Evolutionary conservation across 2,888 invertebrate genomes (phyloP).

Genomic region (Vandiemenella viatica): DNA sequence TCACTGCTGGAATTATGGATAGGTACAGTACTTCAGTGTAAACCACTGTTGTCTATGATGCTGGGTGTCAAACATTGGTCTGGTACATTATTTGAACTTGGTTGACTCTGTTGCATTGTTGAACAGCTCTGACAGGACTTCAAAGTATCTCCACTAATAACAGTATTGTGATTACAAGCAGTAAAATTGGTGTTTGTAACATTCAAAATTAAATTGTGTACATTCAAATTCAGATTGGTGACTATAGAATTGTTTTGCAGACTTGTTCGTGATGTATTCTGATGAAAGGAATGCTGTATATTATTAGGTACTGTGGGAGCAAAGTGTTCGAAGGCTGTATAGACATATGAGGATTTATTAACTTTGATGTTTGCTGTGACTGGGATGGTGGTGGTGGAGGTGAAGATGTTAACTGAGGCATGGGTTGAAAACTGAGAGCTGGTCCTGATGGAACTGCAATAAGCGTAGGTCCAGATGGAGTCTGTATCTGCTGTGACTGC

Average conservation of each 20-base stretch:
- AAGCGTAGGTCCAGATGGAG: constrained; percentile 31
- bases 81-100: neutral
- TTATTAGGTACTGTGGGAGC: neutral
- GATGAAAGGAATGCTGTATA: neutral
- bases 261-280: neutral
- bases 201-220: neutral
- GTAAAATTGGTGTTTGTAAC: neutral
- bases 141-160: neutral
- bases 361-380: neutral
- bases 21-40: neutral
- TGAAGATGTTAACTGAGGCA: constrained; percentile 12
- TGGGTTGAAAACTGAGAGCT: constrained; percentile 17
- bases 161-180: neutral
- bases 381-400: constrained; percentile 4
- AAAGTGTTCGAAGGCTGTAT: neutral
- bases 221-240: neutral
- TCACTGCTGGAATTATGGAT: neutral
- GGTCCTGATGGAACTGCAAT: constrained; percentile 27
- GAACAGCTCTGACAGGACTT: neutral
- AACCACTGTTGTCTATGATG: neutral
- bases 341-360: neutral
- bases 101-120: neutral
- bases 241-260: neutral
- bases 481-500: constrained; percentile 34
- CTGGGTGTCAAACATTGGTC: neutral